These are phyloP conservation scores for Phalloptychus januarius DNA, from an alignment of 2,797 vertebrate species.

Conservation along the genomic window DNA sequence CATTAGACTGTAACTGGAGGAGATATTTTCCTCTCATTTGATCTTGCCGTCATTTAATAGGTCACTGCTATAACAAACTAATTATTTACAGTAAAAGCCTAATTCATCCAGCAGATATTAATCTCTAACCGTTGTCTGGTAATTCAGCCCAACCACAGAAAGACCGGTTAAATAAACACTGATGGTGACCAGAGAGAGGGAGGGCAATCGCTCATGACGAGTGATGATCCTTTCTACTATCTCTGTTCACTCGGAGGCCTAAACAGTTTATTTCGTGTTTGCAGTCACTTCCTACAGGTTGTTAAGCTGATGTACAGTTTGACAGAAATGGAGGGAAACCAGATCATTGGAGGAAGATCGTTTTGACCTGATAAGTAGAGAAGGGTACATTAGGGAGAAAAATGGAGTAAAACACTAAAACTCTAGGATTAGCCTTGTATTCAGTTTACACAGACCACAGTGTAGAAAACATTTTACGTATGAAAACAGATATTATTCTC, in stretches of 20 bases:
- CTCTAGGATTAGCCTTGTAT: conserved; percentile 71
- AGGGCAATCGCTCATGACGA: conserved; percentile 75
- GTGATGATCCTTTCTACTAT: conserved; percentile 84
- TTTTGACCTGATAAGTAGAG: conserved; percentile 95
- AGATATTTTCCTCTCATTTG: conserved; percentile 56
- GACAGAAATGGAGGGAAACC: conserved; percentile 95
- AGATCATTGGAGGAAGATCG: conserved; percentile 92
- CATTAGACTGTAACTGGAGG: conserved; percentile 34
- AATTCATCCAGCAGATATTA: conserved; percentile 69
- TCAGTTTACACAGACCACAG: conserved; percentile 68
- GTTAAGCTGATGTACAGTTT: conserved; percentile 94
- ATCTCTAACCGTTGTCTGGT: conserved; percentile 71
- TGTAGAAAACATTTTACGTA: conserved; percentile 43
- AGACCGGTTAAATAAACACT: conserved; percentile 81
- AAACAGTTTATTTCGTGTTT: conserved; percentile 99
- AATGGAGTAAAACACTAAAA: conserved; percentile 73
- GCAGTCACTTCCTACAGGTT: conserved; percentile 95
- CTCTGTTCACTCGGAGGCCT: conserved; percentile 87
- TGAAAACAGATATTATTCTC: conserved; percentile 25
- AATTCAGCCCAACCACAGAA: conserved; percentile 67
- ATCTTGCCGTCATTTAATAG: conserved; percentile 49
- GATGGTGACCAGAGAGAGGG: conserved; percentile 74
- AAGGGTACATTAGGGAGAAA: conserved; percentile 83
- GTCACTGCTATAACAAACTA: conserved; percentile 50
- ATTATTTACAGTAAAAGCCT: conserved; percentile 65